phyloP scores from a whole-genome alignment of 2,888 invertebrate species.

The Nemotelus pantherinus region DNA sequence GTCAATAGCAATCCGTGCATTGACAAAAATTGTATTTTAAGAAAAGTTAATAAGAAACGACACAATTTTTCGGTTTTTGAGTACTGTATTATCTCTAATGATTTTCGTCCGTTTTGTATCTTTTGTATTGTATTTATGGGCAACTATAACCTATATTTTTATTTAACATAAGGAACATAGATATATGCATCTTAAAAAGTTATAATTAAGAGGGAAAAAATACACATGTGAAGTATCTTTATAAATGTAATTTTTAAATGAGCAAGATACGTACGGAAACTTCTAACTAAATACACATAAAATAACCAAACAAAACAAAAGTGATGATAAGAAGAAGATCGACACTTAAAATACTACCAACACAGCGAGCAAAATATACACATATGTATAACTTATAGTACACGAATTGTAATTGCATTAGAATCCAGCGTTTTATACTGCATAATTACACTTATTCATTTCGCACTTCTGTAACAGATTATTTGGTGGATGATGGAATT shows the following conservation, averaged over 20 bases:
- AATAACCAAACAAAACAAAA: conserved; percentile 35
- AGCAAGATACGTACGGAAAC: conserved; percentile 23
- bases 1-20: conserved; percentile 22
- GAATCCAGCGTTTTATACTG: conserved; percentile 32
- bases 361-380: conserved; percentile 33
- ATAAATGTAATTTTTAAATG: conserved; percentile 31
- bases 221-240: conserved; percentile 22
- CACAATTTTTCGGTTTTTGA: conserved; percentile 18
- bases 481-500: conserved; percentile 3
- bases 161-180: conserved; percentile 27
- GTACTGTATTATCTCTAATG: conserved; percentile 4
- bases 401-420: conserved; percentile 35
- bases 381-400: conserved; percentile 22
- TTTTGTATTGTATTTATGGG: conserved; percentile 43
- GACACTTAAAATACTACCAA: conserved; percentile 24
- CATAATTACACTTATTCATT: conserved; percentile 34
- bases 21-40: conserved; percentile 32
- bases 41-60: conserved; percentile 16
- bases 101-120: conserved; percentile 27
- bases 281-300: conserved; percentile 18
- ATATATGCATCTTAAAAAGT: conserved; percentile 29
- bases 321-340: background rate
- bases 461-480: conserved; percentile 25
- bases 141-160: conserved; percentile 26
- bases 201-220: conserved; percentile 21